These are phyloP conservation scores for Gymnothorax javanicus DNA, from an alignment of 2,797 vertebrate genomes.

Conservation along the genomic window DNA sequence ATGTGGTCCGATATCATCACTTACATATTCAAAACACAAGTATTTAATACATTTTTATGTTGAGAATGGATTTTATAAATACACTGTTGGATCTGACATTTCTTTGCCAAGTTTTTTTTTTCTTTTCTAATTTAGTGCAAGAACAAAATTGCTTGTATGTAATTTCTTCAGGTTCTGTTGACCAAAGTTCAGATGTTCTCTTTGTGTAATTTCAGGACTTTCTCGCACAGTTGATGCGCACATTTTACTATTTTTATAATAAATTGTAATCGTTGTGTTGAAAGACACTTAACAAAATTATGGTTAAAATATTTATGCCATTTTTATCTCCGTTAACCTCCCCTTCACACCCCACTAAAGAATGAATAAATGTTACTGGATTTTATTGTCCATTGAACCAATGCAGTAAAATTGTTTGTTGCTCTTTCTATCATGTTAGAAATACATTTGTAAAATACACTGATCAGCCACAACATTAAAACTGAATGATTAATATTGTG, in stretches of 20 bases:
- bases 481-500: too few relatives aligned
- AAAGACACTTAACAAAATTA: background rate
- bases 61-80: slow-evolving; percentile 44
- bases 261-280: background rate
- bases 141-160: slow-evolving; percentile 24
- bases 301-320: background rate
- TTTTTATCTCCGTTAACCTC: background rate
- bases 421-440: background rate
- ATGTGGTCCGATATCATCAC: slow-evolving; percentile 21
- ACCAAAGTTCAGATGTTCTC: slow-evolving; percentile 25
- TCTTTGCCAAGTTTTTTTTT: slow-evolving; percentile 27
- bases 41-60: slow-evolving; percentile 32
- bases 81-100: slow-evolving; percentile 23
- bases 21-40: slow-evolving; percentile 26
- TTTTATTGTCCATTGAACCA: background rate
- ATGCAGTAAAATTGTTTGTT: too few relatives aligned
- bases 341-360: background rate
- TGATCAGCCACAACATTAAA: too few relatives aligned
- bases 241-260: slow-evolving; percentile 5
- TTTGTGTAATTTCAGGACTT: slow-evolving; percentile 9
- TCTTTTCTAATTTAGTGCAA: slow-evolving; percentile 29
- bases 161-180: slow-evolving; percentile 8
- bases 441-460: background rate
- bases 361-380: background rate
- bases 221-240: background rate